Base-by-base conservation (phyloP, 30 jellyfish, hydroid and myxozoan genomes). In the Nemopilema nomurai region DNA sequence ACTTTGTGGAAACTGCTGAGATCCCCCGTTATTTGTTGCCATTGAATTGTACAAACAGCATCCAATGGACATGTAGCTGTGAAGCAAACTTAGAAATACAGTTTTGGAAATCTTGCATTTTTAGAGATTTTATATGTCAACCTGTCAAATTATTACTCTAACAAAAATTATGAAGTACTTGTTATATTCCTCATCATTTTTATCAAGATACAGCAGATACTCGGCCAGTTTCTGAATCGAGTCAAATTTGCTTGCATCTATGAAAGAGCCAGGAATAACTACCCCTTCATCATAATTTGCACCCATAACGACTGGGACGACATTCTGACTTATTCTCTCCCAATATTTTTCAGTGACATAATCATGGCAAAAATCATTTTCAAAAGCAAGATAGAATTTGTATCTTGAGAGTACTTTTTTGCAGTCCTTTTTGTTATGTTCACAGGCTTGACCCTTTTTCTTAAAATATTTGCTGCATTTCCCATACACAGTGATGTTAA, bases 261-360 rank as follows among this genome's bases (percentile, higher is more conserved):
- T 92, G 68, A 51, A 92, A 21, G 98, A 92, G 29, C 98, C 98
- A 0, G 98, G 98, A 21, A 92, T 81, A n/a, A 92, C 85, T 8
- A 69, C 33, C 21, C 86, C 80, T 63, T 63, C 18, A n/a, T 52
- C 79, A 50, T 85, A 91, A 29, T 50, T 79, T 20, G 96, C 94
- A n/a, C 97, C 98, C 96, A 92, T 87, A 16, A 92, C 98, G 30
- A 92, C 88, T 1, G 77, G 77, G 4, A 67, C 77, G 23, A 33
- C 29, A 29, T 33, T 41, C 33, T 22, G 51, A 1, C 23, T 19
- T 29, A 67, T 67, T 67, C 51, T 33, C 13, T 33, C 33, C 77
- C 90, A 92, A 77, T 87, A 87, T 30, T 87, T 92, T 69, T 92
- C 98, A 9, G 97, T 87, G 51, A 92, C 90, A 66, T 84, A 91